These are phyloP conservation scores for Drosophila suzukii DNA, from an alignment of 1,140 invertebrate species.

Conservation along the genomic window DNA sequence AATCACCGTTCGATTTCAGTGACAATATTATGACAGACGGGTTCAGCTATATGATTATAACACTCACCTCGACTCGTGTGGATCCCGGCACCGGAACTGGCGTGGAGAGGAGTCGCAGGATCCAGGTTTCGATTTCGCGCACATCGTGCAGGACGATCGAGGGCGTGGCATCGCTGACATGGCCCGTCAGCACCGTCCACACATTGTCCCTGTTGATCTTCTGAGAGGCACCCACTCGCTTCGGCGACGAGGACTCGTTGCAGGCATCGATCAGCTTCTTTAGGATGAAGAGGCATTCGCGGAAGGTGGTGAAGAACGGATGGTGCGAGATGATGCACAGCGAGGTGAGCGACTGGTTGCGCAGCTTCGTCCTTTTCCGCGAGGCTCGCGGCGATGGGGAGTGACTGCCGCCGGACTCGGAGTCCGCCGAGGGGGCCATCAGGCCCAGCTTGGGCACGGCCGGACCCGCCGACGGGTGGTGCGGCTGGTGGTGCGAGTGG, in stretches of 20 bases:
- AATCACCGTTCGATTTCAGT: too few relatives aligned
- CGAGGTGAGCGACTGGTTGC: conserved; percentile 97
- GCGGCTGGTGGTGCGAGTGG: conserved; percentile 18
- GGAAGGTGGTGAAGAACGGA: conserved; percentile 99
- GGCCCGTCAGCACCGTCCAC: conserved; percentile 92
- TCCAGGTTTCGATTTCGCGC: conserved; percentile 99
- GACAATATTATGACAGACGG: too few relatives aligned
- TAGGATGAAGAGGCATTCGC: conserved; percentile 97
- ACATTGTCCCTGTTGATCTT: conserved; percentile 92
- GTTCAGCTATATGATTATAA: background rate
- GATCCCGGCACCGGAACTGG: conserved; percentile 99
- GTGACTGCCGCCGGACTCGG: conserved; percentile 94
- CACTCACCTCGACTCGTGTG: conserved; percentile 94
- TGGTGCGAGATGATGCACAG: conserved; percentile 99
- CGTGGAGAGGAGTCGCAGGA: conserved; percentile 96
- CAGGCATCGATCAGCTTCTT: conserved; percentile 98
- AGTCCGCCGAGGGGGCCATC: conserved; percentile 90
- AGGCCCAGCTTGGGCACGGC: conserved; percentile 87
- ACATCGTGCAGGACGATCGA: conserved; percentile 97
- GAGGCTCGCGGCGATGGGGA: conserved; percentile 93
- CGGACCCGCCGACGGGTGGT: conserved; percentile 37
- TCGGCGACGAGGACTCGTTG: conserved; percentile 95
- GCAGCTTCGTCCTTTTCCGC: conserved; percentile 90
- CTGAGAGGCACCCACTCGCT: conserved; percentile 94
- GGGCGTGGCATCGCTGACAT: conserved; percentile 91